Base-by-base conservation (phyloP, 2,797 vertebrate species). In the Crax fasciolata region DNA sequence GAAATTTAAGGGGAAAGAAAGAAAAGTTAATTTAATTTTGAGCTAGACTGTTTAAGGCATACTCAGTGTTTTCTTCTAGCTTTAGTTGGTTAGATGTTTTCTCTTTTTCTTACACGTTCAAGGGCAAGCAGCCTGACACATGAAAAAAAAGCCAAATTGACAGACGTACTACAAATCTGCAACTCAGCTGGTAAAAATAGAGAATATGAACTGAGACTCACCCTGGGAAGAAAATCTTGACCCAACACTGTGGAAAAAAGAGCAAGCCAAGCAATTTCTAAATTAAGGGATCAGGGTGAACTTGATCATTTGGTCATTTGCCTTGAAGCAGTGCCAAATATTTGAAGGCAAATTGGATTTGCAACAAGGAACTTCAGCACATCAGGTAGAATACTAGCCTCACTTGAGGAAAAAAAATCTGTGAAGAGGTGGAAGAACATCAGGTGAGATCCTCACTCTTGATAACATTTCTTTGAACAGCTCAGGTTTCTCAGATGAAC, bases 281-380 rank as follows among this genome's bases (percentile, higher is more conserved):
- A 97, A 93, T 96, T 97, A 97, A 94, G 62, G 87, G 96, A 97
- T 96, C 91, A 96, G 95, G 87, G 97, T 96, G 96, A 97, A 96
- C 67, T 43, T 25, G 95, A 95, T 96, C 81, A 92, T 94, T 97
- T 97, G 93, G 94, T 95, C 95, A 87, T 93, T 96, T 96, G 97
- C 93, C 92, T 94, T 96, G 96, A 97, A 98, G 93, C 79, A 82
- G 59, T 94, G 96, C 94, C 97, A 97, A 97, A 94, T 96, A 97
- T 91, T 96, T 97, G 96, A 97, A 85, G 81, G 93, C 58, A 97
- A 97, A 88, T 97, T 97, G 92, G 93, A 96, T 97, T 97, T 97
- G 28, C 74, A 96, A 75, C 74, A 95, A 93, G 38, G 80, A 94
- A 94, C 80, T 97, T 97, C 90, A 93, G 91, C 87, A 84, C 76